Conservation (phyloP, 1,140 invertebrate species). For the Bombus difficillimus region DNA sequence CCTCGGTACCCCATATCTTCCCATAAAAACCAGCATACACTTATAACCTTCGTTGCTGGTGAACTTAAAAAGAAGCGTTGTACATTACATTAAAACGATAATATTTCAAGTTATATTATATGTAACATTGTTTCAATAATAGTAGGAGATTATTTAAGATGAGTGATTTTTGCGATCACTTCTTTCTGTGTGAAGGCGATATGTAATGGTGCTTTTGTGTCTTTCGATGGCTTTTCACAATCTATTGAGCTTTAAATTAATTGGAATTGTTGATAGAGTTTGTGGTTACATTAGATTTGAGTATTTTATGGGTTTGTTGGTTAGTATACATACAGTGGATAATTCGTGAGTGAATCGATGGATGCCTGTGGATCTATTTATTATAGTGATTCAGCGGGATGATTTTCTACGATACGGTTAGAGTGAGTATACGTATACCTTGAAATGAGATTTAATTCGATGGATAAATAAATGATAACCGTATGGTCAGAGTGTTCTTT, state of each 20-base stretch:
- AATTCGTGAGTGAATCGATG: background rate
- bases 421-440: slow-evolving; percentile 18
- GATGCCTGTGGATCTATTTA: background rate
- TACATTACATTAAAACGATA: too few species aligned
- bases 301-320: background rate
- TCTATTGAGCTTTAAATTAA: background rate
- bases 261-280: too few species aligned
- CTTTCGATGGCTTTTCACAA: too few species aligned
- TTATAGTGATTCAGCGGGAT: slow-evolving; percentile 5
- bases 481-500: too few species aligned
- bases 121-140: background rate
- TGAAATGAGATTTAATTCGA: background rate
- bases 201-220: background rate
- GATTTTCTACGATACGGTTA: background rate
- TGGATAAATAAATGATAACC: background rate
- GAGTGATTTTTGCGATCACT: background rate
- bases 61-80: background rate
- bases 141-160: background rate
- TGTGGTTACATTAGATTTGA: background rate
- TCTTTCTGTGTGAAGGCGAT: background rate
- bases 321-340: background rate
- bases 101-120: background rate
- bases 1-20: background rate
- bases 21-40: background rate
- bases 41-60: background rate